These are phyloP conservation scores for Neogobius melanostomus DNA, from an alignment of 2,113 vertebrate species.

Conservation along the genomic window DNA sequence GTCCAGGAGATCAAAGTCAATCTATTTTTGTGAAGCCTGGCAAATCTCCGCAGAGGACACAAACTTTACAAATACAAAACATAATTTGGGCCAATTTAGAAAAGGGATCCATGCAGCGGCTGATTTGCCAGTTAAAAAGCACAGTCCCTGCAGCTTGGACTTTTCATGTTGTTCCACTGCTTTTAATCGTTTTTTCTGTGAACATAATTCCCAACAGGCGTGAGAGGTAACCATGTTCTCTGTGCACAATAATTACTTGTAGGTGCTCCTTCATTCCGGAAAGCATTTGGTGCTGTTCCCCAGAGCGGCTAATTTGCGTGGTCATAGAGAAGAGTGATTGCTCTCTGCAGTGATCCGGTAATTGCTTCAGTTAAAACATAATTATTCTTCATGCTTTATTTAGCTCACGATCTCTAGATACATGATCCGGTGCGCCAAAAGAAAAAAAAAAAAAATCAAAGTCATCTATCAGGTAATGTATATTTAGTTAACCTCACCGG, in stretches of 20 bases:
- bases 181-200: background rate
- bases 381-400: constrained; percentile 22
- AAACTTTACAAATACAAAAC: constrained; percentile 4
- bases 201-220: background rate
- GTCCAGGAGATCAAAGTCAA: background rate
- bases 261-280: background rate
- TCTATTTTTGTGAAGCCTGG: background rate
- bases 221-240: background rate
- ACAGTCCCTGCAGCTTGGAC: background rate
- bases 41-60: background rate
- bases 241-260: constrained; percentile 1
- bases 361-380: constrained; percentile 28
- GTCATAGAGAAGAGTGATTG: constrained; percentile 18
- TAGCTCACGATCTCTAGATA: background rate
- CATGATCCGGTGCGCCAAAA: background rate
- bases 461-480: constrained; percentile 6
- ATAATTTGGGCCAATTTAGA: constrained; percentile 7
- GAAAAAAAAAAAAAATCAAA: background rate
- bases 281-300: constrained; percentile 1
- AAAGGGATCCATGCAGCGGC: constrained; percentile 1
- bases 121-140: constrained; percentile 1
- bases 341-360: constrained; percentile 26
- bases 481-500: background rate
- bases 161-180: background rate
- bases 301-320: background rate